Evolutionary conservation across 1,140 invertebrate species (phyloP).

Genomic region (Spodoptera litura): DNA sequence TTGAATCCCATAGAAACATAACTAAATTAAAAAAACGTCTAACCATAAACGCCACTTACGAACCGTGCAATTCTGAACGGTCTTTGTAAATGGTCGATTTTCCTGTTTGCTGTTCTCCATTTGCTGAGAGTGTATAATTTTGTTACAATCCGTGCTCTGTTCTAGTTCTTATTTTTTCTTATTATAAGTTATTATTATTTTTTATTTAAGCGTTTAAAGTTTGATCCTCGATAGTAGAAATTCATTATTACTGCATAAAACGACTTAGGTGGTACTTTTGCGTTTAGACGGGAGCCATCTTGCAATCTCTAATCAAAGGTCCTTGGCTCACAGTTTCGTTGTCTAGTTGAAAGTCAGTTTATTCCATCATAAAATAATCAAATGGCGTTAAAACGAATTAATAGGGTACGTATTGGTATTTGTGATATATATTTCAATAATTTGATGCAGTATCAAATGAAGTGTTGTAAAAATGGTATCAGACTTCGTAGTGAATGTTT

Average conservation of each 20-base stretch:
- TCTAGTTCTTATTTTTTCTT: conserved; percentile 80
- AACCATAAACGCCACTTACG: conserved; percentile 48
- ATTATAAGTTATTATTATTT: conserved; percentile 85
- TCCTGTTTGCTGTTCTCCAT: conserved; percentile 85
- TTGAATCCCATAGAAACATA: neutral
- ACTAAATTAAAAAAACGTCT: conserved; percentile 21
- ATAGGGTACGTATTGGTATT: conserved; percentile 93
- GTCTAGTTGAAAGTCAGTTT: conserved; percentile 88
- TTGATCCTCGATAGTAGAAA: conserved; percentile 71
- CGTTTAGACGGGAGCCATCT: conserved; percentile 89
- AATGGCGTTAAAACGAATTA: conserved; percentile 98
- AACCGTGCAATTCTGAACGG: conserved; percentile 72
- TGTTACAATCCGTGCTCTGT: conserved; percentile 78
- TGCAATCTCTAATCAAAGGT: conserved; percentile 89
- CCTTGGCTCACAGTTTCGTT: conserved; percentile 88
- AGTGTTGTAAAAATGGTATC: conserved; percentile 84
- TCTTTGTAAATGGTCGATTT: conserved; percentile 85
- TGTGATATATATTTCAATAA: conserved; percentile 78
- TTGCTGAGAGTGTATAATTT: conserved; percentile 83
- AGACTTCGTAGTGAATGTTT: conserved; percentile 87
- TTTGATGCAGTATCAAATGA: conserved; percentile 65
- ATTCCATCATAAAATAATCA: conserved; percentile 86
- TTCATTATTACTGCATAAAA: conserved; percentile 81
- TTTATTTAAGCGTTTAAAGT: conserved; percentile 78
- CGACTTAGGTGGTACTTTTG: conserved; percentile 87